These are phyloP conservation scores for Phortica okadai DNA, from an alignment of 2,888 invertebrate genomes.

Conservation along the genomic window DNA sequence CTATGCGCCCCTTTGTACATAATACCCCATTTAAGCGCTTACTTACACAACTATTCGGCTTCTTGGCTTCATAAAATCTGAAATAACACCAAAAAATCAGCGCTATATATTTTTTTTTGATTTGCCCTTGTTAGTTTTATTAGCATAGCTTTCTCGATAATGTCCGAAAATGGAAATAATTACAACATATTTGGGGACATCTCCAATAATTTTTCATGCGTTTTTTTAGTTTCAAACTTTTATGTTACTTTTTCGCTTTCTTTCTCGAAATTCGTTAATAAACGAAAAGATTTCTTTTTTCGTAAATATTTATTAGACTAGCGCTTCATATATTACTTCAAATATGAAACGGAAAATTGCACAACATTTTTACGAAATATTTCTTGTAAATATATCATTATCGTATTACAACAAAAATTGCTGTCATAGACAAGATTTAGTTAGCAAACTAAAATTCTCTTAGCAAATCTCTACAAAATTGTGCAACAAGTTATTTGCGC, in stretches of 20 bases:
- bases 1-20: slow-evolving; percentile 1
- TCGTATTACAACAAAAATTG: too few species aligned
- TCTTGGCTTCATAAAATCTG: slow-evolving; percentile 62
- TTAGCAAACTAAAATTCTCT: not conserved
- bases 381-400: too few species aligned
- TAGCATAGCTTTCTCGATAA: slow-evolving; percentile 54
- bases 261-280: not conserved
- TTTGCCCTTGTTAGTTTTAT: slow-evolving; percentile 55
- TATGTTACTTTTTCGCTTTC: not conserved
- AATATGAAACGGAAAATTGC: not conserved
- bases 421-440: not conserved
- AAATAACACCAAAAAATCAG: slow-evolving; percentile 50
- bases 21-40: not conserved
- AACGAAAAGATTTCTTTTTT: not conserved
- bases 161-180: slow-evolving; percentile 73
- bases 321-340: not conserved
- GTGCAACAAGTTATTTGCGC: slow-evolving; percentile 21
- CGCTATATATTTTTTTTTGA: slow-evolving; percentile 47
- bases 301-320: not conserved
- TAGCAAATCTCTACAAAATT: not conserved
- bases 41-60: slow-evolving; percentile 27
- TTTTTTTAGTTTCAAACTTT: slow-evolving; percentile 52
- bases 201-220: slow-evolving; percentile 74
- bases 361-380: too few species aligned
- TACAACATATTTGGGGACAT: slow-evolving; percentile 77